Base-by-base conservation (phyloP, 2,888 invertebrate species). In the Strigamia crassipes region DNA sequence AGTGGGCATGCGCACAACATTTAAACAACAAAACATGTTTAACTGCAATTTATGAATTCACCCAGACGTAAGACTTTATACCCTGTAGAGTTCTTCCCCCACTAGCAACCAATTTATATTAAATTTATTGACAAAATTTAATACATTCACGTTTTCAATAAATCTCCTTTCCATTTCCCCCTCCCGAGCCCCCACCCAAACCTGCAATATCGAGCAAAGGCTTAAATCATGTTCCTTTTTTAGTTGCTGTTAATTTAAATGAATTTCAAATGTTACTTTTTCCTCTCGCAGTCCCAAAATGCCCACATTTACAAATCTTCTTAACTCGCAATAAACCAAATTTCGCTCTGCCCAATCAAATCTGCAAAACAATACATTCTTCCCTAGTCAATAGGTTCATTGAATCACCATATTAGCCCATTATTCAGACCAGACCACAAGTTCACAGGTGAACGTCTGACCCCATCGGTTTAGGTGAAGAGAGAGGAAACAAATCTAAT, bases 401-500 rank as follows among this genome's bases (percentile, higher is more conserved):
- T 18, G n/a, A 56, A 56, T 56, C 56, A 56, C 6, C 56, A 56
- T 18, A 27, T 73, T 73, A 31, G 27, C 31, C 73, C 13, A 73
- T 31, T 73, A 73, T 15, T 73, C 5, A 61, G 12, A 13, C 12
- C 12, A 46, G 46, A 61, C 61, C 31, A 12, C 73, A n/a, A 12
- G 73, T 27, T 73, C 23, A 15, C 73, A 31, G 73, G 73, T 73
- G 73, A 73, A 73, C 73, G 12, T 5, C 73, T 73, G 27, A 31
- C 31, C 27, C 27, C 73, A 73, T 73, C 31, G 73, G 73, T 73
- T 73, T 15, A 73, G 23, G 73, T 13, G 27, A 38, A 15, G 5
- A 15, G 5, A 27, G 31, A 73, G 73, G 73, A 73, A 73, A 73
- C 73, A 73, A 27, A 73, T 73, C 73, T 73, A 73, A 73, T 73